Conservation (phyloP, 2,113 vertebrate genomes). For the Macquaria ambigua region DNA sequence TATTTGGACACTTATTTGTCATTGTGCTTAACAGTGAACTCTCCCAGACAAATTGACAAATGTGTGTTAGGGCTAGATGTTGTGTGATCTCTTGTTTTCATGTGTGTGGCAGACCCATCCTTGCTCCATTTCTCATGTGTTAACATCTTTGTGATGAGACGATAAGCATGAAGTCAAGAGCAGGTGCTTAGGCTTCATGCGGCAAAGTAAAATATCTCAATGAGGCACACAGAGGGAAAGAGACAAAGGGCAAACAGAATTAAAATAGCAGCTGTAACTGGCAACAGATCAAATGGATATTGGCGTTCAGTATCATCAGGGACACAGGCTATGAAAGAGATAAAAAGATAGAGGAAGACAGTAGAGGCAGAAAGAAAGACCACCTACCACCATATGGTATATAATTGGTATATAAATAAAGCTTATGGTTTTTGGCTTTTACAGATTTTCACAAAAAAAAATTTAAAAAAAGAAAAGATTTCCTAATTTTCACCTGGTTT, state of each 20-base stretch:
- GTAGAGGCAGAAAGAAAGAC: too few species aligned
- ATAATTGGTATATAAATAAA: not conserved
- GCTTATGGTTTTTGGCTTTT: not conserved
- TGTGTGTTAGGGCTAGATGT: too few species aligned
- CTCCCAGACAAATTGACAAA: not conserved
- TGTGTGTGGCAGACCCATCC: not conserved
- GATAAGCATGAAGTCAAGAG: not conserved
- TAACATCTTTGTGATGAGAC: not conserved
- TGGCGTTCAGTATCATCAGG: not conserved
- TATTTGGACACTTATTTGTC: not conserved
- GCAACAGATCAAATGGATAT: not conserved
- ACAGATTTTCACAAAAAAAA: not conserved
- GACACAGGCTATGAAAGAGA: not conserved
- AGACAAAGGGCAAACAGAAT: not conserved
- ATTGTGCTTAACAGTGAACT: not conserved
- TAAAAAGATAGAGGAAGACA: not conserved
- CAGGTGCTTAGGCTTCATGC: not conserved
- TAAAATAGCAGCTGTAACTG: constrained; percentile 2
- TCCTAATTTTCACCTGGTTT: not conserved
- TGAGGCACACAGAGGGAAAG: not conserved
- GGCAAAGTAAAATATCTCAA: not conserved
- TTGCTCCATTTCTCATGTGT: not conserved
- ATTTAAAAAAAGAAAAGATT: not conserved
- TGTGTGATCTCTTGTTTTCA: not conserved
- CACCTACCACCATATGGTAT: not conserved